Base-by-base conservation (phyloP, 2,113 vertebrate genomes). In the Nesoenas mayeri region DNA sequence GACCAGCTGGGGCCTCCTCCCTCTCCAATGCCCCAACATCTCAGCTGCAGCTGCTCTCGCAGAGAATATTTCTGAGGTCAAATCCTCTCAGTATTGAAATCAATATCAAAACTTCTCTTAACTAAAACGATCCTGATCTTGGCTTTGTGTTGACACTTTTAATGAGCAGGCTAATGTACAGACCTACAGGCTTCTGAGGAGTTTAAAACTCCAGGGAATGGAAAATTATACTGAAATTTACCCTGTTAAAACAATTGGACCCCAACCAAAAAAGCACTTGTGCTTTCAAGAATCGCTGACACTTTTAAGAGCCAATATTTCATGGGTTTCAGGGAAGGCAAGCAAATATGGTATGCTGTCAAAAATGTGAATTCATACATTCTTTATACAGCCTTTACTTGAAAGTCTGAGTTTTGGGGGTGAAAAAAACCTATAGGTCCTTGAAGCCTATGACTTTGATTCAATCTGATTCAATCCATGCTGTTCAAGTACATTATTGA, bases 221-320 rank as follows among this genome's bases (percentile, higher is more conserved):
- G 70, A 78, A 85, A 88, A 69, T 48, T 58, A 36, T 47, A 22
- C 32, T 12, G 11, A 60, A 66, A 29, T 51, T n/a, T 88, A 42
- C 65, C 53, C 80, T 42, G 11, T 31, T 60, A 44, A 72, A 95
- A 79, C 53, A 53, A 42, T 9, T 94, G 80, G 44, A 85, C 29
- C 44, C 75, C 44, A 44, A 72, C 57, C 73, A 89, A 36, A 65
- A 91, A 87, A 87, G 57, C 93, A 75, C 66, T 92, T 61, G 44
- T 53, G 65, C 70, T 69, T 53, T 84, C 32, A 48, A 40, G 69
- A 81, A 11, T 74, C 64, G 17, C 28, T 61, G 93, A 31, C 77
- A 57, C 42, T 19, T 95, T 92, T 65, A 94, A 73, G 62, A 89
- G 54, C 29, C 54, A 44, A 7, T 82, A 88, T 89, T 93, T 89